Base-by-base conservation (phyloP, 2,113 vertebrate genomes). In the Geococcyx californianus region DNA sequence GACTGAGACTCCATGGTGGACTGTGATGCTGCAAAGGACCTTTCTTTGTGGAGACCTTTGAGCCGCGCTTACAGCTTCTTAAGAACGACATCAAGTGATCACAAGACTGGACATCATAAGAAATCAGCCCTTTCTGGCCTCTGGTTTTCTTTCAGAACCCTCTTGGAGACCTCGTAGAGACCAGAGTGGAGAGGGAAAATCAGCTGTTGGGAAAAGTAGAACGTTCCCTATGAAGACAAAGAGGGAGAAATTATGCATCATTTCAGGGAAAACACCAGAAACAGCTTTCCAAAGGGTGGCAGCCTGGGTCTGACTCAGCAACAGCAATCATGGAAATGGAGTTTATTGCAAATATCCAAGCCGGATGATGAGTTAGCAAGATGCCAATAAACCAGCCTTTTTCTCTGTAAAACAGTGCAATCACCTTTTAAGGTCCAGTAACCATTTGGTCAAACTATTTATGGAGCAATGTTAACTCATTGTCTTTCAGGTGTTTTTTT, bases 261-360 rank as follows among this genome's bases (percentile, higher is more conserved):
- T 29, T 78, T 52, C 20, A 26, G 44, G 56, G 78, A 42, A 47
- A 75, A 11, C 44, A 49, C 25, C 29, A 42, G 38, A 21, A 78
- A 10, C 5, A 23, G 26, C 24, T 92, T 88, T 19, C 26, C 29
- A 26, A 7, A 13, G 51, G 34, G 4, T 49, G 73, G 34, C 77
- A 89, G 87, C 44, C 90, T 20, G 70, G 79, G 42, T 17, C 60
- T 75, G 67, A 38, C 59, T 76, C 31, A n/a, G 79, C 63, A 78
- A 19, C 55, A 88, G 78, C 40, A 19, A 11, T 47, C 42, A 6
- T 1, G 0, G 4, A 25, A 31, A 29, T 0, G 0, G 47, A 28
- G 17, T n/a, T 80, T 28, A 20, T 5, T 68, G 42, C 75, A 63
- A 4, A 93, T 76, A 70, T 16, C 33, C 54, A 34, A 38, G 42